Evolutionary conservation across 2,113 vertebrate species (phyloP), one percentile per base, ranked within the genome.

Genomic region (Illadopsis cleaveri): DNA sequence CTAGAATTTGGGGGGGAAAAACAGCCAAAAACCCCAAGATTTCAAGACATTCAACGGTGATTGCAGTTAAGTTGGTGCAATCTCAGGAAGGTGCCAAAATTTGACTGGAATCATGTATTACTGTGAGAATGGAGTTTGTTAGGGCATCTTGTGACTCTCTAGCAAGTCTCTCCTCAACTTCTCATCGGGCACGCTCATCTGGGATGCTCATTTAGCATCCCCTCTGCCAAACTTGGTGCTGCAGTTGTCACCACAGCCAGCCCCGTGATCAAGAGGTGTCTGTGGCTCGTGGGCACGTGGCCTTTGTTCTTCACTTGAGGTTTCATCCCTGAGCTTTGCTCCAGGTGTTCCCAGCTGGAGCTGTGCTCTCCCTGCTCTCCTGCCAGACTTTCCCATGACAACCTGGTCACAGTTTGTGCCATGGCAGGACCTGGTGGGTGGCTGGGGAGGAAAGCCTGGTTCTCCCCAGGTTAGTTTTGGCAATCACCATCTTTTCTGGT

Each of bases 321-420:
- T 44, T 75, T 73, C 40, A 6, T 7, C 31, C 8, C 3, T 4
- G 9, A 65, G 47, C 42, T 93, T 71, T 9, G 64, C 96, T 86
- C 76, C 84, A 38, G 96, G 93, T 94, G 77, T 71, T 96, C 83
- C 77, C 77, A 95, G 86, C 27, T 88, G 88, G 60, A 75, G 85
- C 80, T 44, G 20, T 4, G 1, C 45, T 72, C 31, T 16, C 89
- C 77, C 71, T 81, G 0, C 60, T 89, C 38, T 51, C 42, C 70
- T 91, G 90, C 77, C 93, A 89, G 90, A 3, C 78, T 68, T 87
- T 79, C 78, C 93, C 93, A 87, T 81, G 71, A 3, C 69, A 66
- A 1, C 42, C 51, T 68, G 89, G 93, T 84, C 91, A 87, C 83
- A 1, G 0, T 54, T n/a, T 0, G 0, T 37, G 77, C 93, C 6